Conservation (phyloP, 2,888 invertebrate species). For the Galerucella pusilla region DNA sequence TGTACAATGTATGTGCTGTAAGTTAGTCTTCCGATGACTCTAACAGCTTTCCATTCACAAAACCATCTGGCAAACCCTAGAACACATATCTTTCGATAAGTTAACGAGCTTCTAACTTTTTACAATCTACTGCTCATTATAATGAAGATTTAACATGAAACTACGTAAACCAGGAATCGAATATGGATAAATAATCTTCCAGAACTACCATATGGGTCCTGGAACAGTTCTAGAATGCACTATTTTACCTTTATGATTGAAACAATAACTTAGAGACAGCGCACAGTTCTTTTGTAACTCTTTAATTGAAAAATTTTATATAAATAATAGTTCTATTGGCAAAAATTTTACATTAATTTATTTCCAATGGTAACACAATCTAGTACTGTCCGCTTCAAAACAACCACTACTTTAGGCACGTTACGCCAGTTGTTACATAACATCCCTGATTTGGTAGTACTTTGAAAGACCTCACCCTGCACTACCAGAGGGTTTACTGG, state of each 20-base stretch:
- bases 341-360: not conserved
- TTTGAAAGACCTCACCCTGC: conserved; percentile 1
- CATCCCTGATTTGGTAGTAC: conserved; percentile 4
- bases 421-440: not conserved
- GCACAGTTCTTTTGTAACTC: no score
- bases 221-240: no score
- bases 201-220: no score
- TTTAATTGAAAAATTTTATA: no score
- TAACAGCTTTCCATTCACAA: conserved; percentile 50
- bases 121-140: no score
- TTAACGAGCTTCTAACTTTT: not conserved
- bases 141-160: no score
- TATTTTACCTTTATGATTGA: no score
- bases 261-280: no score
- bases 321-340: no score
- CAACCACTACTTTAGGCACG: not conserved
- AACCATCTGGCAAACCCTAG: conserved; percentile 52
- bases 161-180: no score
- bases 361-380: not conserved
- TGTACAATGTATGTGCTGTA: conserved; percentile 57
- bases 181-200: no score
- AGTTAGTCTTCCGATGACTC: conserved; percentile 54
- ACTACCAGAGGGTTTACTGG: conserved; percentile 6
- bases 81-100: conserved; percentile 17
- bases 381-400: not conserved